Evolutionary conservation across 2,888 invertebrate species (phyloP), one percentile per base, ranked within the genome.

Genomic region (Apocheima hispidaria): DNA sequence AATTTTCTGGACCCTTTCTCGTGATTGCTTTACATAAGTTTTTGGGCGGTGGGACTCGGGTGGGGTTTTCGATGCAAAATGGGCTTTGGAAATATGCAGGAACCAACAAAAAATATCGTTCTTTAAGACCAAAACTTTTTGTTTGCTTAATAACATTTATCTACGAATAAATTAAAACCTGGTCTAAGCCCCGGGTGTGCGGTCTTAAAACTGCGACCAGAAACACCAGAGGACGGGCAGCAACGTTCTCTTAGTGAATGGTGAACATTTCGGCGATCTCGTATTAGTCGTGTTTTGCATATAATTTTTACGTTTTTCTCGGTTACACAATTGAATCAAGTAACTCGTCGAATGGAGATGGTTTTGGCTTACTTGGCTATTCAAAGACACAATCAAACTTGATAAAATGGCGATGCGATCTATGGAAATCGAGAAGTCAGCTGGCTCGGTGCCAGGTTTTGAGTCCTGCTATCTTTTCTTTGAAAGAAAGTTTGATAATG

Each of bases 1-100:
- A 62, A 62, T 62, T 62, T 62, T 62, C 61, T 62, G 56, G 61
- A 48, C 61, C 61, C 61, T 62, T 62, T 62, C 56, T 57, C 52
- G 48, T 62, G 61, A 62, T 62, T 62, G 61, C 61, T 62, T 62
- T 62, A 53, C 46, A 56, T 30, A 62, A 62, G 61, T 62, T 62
- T 56, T 52, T 53, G 52, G 56, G 36, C 35, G 38, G 16, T 18
- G 28, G 53, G 40, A 18, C 23, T 46, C 44, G 26, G 48, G 28
- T 35, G 38, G 26, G 49, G 23, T 36, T 20, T 40, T 16, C 40
- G 41, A 60, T 57, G 56, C 48, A 62, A 57, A n/a, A 62, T 52
- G 21, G 36, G 4, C 40, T 52, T 49, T 18, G 35, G 18, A 50
- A 44, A 44, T 54, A 49, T 54, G 48, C 49, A 49, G 49, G 28